These are phyloP conservation scores for Aphyosemion australe DNA, from an alignment of 2,113 vertebrate genomes.

Conservation along the genomic window DNA sequence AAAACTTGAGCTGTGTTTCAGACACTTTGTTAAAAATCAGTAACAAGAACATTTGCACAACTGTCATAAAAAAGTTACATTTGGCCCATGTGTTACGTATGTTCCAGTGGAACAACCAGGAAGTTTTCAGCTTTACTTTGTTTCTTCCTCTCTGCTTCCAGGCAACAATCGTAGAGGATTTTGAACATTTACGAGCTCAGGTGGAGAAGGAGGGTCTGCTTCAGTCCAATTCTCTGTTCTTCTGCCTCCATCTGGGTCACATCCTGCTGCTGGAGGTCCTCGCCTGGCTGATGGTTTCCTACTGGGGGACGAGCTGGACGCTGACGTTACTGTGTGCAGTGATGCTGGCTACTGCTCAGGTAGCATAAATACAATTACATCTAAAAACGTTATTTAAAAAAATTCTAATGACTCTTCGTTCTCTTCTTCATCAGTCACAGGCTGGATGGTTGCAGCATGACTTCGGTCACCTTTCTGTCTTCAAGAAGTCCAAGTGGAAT, in stretches of 20 bases:
- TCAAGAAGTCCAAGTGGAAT: slow-evolving; percentile 89
- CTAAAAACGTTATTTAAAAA: neutral
- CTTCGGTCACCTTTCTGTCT: slow-evolving; percentile 95
- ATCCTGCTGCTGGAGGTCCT: slow-evolving; percentile 86
- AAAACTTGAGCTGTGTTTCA: too few species aligned
- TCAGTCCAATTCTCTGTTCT: slow-evolving; percentile 83
- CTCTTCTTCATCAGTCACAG: slow-evolving; percentile 78
- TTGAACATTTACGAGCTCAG: slow-evolving; percentile 80
- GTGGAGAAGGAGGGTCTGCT: slow-evolving; percentile 85
- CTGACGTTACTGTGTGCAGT: slow-evolving; percentile 80
- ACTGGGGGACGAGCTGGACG: slow-evolving; percentile 87
- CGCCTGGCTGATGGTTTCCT: slow-evolving; percentile 81
- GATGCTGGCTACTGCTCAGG: slow-evolving; percentile 87
- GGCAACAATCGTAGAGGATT: slow-evolving; percentile 86
- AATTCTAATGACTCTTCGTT: neutral
- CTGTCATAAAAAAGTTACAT: too few species aligned
- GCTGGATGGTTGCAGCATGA: slow-evolving; percentile 97
- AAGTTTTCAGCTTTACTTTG: too few species aligned
- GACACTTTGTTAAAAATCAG: too few species aligned
- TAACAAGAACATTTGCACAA: neutral
- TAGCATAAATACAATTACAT: slow-evolving; percentile 47
- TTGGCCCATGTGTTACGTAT: too few species aligned
- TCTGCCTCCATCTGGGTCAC: slow-evolving; percentile 85
- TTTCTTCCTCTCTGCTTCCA: slow-evolving; percentile 38
- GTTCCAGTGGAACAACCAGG: too few species aligned